These are phyloP conservation scores for Pyrrhia umbra DNA, from an alignment of 2,888 invertebrate species.

Conservation along the genomic window DNA sequence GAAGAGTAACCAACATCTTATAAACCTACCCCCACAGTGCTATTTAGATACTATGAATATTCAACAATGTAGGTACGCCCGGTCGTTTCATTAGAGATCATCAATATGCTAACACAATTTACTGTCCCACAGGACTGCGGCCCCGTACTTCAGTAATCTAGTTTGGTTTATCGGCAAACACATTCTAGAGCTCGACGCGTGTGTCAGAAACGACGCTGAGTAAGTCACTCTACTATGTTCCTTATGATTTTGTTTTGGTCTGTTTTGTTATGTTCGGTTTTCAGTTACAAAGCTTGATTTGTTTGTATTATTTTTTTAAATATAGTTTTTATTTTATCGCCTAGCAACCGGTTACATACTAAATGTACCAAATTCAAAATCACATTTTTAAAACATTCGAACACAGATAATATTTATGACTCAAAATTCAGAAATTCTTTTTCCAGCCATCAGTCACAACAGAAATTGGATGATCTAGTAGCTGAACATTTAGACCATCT, in stretches of 20 bases:
- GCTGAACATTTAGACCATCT: slow-evolving; percentile 99
- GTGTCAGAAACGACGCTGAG: slow-evolving; percentile 98
- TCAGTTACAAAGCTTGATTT: slow-evolving; percentile 3
- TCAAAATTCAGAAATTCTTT: slow-evolving; percentile 57
- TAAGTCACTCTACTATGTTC: slow-evolving; percentile 88
- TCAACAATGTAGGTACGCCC: slow-evolving; percentile 15
- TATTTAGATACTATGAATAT: slow-evolving; percentile 22
- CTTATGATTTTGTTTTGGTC: slow-evolving; percentile 51
- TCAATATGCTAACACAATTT: slow-evolving; percentile 33
- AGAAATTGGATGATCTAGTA: slow-evolving; percentile 97
- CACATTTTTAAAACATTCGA: slow-evolving; percentile 27
- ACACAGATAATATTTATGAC: slow-evolving; percentile 46
- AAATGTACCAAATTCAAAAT: slow-evolving; percentile 58
- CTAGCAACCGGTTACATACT: slow-evolving; percentile 42
- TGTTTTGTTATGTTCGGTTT: slow-evolving; percentile 57
- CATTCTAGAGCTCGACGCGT: slow-evolving; percentile 98
- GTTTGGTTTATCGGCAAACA: slow-evolving; percentile 99
- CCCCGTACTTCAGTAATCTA: slow-evolving; percentile 99
- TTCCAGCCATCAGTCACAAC: slow-evolving; percentile 96
- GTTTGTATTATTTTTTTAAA: neutral
- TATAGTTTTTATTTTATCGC: neutral
- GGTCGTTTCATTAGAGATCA: slow-evolving; percentile 24
- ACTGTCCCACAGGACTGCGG: slow-evolving; percentile 94
- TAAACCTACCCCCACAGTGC: too few species aligned
- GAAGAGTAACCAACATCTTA: too few species aligned